Percentiles rank a stretch among this genome's conserved stretches.
Conservation (phyloP, 2,888 invertebrate species). For the Epirrita christyi region DNA sequence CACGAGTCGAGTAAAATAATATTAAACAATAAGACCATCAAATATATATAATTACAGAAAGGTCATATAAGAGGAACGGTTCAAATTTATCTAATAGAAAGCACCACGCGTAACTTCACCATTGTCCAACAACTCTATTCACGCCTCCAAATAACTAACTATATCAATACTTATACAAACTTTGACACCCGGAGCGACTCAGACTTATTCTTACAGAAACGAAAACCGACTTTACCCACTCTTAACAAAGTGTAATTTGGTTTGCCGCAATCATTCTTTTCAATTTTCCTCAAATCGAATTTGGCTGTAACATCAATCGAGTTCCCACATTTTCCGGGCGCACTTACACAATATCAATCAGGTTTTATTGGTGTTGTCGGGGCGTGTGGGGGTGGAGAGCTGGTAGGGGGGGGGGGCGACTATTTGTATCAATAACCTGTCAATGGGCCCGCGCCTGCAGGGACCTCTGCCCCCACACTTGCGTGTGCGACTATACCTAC, state of each 20-base stretch:
- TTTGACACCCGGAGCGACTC: conserved; percentile 51
- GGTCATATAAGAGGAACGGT: not conserved
- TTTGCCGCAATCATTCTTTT: conserved; percentile 64
- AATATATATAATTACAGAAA: not conserved
- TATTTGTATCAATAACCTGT: conserved; percentile 86
- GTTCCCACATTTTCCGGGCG: conserved; percentile 84
- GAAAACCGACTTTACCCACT: conserved; percentile 47
- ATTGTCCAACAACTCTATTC: conserved; percentile 74
- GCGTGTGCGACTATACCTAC: conserved; percentile 43
- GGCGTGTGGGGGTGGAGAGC: conserved; percentile 56
- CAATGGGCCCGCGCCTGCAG: conserved; percentile 79
- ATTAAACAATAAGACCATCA: too few species aligned
- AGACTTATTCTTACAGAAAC: conserved; percentile 12
- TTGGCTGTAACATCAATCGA: conserved; percentile 83
- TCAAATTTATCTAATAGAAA: conserved; percentile 4
- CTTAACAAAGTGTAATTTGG: conserved; percentile 53
- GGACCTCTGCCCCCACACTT: conserved; percentile 69
- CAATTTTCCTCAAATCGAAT: conserved; percentile 84
- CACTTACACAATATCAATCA: conserved; percentile 85
- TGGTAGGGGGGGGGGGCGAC: conserved; percentile 61
- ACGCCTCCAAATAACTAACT: conserved; percentile 69
- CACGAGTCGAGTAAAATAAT: too few species aligned
- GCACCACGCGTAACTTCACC: conserved; percentile 45
- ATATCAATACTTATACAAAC: conserved; percentile 61
- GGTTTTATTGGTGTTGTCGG: conserved; percentile 84